Conservation (phyloP, 2,797 vertebrate species). For the Heteromormyrus szaboi region DNA sequence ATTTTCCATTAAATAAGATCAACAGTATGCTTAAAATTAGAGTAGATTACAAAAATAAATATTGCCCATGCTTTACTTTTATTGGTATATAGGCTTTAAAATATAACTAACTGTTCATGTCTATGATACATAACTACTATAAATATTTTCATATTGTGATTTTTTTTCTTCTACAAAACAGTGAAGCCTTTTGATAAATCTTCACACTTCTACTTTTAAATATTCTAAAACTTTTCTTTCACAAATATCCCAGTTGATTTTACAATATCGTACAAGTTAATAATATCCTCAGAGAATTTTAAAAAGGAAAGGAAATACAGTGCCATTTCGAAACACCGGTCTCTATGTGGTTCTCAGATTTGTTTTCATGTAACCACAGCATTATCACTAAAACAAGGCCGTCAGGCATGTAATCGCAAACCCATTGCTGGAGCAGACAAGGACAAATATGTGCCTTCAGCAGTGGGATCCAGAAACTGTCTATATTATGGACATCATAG, state of each 20-base stretch:
- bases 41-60: slow-evolving; percentile 74
- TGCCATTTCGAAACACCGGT: slow-evolving; percentile 31
- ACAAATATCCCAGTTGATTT: slow-evolving; percentile 46
- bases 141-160: slow-evolving; percentile 57
- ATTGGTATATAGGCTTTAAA: slow-evolving; percentile 61
- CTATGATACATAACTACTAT: slow-evolving; percentile 68
- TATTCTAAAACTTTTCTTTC: slow-evolving; percentile 53
- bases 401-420: slow-evolving; percentile 33
- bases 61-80: slow-evolving; percentile 65
- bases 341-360: slow-evolving; percentile 31
- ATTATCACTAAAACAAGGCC: slow-evolving; percentile 25
- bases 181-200: slow-evolving; percentile 49
- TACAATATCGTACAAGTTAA: slow-evolving; percentile 56
- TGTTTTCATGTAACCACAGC: slow-evolving; percentile 18
- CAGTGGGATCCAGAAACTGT: slow-evolving; percentile 20
- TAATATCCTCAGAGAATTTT: slow-evolving; percentile 39
- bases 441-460: slow-evolving; percentile 27
- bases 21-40: slow-evolving; percentile 44
- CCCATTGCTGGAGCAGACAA: slow-evolving; percentile 29
- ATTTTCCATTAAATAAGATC: slow-evolving; percentile 36
- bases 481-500: slow-evolving; percentile 36
- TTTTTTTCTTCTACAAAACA: slow-evolving; percentile 57
- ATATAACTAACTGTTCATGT: slow-evolving; percentile 67
- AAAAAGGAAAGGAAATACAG: slow-evolving; percentile 50
- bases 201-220: slow-evolving; percentile 46